Base-by-base conservation (phyloP, 2,113 vertebrate genomes). In the Gnathonemus longibarbis region DNA sequence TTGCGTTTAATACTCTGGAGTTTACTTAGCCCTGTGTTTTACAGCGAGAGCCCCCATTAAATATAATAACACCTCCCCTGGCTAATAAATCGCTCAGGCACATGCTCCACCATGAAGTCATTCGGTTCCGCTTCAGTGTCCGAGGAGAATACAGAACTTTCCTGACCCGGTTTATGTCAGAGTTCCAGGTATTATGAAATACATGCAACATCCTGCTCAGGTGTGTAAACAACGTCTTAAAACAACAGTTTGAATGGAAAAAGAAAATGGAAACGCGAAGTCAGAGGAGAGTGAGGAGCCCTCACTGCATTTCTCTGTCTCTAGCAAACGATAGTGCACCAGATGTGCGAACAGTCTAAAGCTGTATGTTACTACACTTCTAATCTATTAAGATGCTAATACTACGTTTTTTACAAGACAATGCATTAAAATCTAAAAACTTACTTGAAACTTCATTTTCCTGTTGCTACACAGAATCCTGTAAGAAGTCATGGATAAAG, bases 1-100 rank as follows among this genome's bases (percentile, higher is more conserved):
- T 93, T 93, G 92, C 94, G 94, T 94, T 93, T 86, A 90, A 93
- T 91, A 88, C 90, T 91, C 87, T 74, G 84, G 66, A 50, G 89
- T 95, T 94, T 93, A 94, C 94, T 92, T 92, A 93, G 91, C 92
- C 91, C 91, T 88, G 91, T 92, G 92, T 94, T 95, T 95, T 93
- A 93, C 93, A 90, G 91, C 90, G 87, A 90, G 90, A 92, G 91
- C 93, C 90, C 93, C 91, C 90, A 95, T 92, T 94, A 94, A 94
- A 95, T 91, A 94, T 94, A 92, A 94, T 89, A 92, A 94, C 93
- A 93, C 90, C 93, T 89, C 93, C 92, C 88, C 91, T 84, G 88
- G 91, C 93, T 92, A 91, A 91, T 95, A 93, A 94, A 95, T 95
- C 88, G 92, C 90, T 77, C 62, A 27, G 83, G 90, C 91, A 93